Base-by-base conservation (phyloP, 2,113 vertebrate species). In the Otocyon megalotis region DNA sequence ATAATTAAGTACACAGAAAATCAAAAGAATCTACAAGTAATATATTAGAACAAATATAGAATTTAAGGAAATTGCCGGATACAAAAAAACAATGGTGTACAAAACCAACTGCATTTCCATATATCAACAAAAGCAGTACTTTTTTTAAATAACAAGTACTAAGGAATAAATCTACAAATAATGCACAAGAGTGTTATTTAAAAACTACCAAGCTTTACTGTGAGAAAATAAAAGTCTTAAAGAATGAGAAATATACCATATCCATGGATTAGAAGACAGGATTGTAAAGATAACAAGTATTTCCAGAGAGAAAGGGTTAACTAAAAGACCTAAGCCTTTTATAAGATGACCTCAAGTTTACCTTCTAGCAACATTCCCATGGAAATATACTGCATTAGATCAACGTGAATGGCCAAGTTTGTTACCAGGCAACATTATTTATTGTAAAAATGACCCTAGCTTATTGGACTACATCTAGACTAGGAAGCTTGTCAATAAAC, bases 101-200 rank as follows among this genome's bases (percentile, higher is more conserved):
- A 93, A 97, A 95, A 80, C 24, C 7, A 88, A 94, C 10, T 56
- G 13, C 24, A 79, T 69, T 93, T 43, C 37, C 65, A 71, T 35
- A 71, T 12, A 92, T 2, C 13, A 92, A 80, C 20, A 95, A 95
- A 97, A 80, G 26, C 22, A 81, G 37, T 80, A n/a, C n/a, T n/a
- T n/a, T n/a, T n/a, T n/a, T n/a, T 32, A 79, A 72, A 77, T 58
- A 67, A 76, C 22, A 90, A 92, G 2, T 90, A 77, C 32, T 65
- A 93, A 90, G 67, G 35, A 81, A 95, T 69, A 63, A 85, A 96
- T 37, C 17, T 74, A 93, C 9, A 95, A 88, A 89, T 28, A 95
- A 94, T 71, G 30, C 28, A 22, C 17, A 85, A 85, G 30, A 92
- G n/a, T 65, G 4, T 43, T 87, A 69, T 54, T 48, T 76, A 88